Evolutionary conservation across 2,113 vertebrate genomes (phyloP).

Genomic region (Brachyhypopomus gauderio): DNA sequence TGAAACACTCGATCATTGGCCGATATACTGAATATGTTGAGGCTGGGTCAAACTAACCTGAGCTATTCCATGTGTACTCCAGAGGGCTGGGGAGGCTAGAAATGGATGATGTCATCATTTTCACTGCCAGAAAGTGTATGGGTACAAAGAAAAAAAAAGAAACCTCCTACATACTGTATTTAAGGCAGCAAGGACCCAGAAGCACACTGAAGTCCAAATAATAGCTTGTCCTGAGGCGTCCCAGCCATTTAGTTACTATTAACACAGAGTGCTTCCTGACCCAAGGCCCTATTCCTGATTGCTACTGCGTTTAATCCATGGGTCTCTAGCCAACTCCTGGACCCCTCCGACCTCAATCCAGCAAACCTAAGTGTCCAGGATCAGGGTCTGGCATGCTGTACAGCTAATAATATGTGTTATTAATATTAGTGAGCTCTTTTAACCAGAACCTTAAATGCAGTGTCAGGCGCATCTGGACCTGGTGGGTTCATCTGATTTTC

Average conservation of each 20-base stretch:
- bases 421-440: not conserved
- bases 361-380: not conserved
- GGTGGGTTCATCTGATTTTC: not conserved
- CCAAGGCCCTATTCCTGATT: not conserved
- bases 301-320: not conserved
- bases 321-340: not conserved
- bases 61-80: not conserved
- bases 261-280: not conserved
- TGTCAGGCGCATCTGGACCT: not conserved
- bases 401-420: not conserved
- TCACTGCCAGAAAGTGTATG: not conserved
- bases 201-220: not conserved
- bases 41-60: not conserved
- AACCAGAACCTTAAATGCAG: not conserved
- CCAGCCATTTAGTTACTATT: not conserved
- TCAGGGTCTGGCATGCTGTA: not conserved
- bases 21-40: slow-evolving; percentile 12
- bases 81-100: not conserved
- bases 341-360: not conserved
- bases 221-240: not conserved
- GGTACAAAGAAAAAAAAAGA: slow-evolving; percentile 2
- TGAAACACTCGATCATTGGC: not conserved
- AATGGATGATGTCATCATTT: not conserved
- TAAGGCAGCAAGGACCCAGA: not conserved
- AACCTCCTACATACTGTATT: not conserved